Evolutionary conservation across 2,113 vertebrate species (phyloP), one percentile per base, ranked within the genome.

Genomic region (Progne subis): DNA sequence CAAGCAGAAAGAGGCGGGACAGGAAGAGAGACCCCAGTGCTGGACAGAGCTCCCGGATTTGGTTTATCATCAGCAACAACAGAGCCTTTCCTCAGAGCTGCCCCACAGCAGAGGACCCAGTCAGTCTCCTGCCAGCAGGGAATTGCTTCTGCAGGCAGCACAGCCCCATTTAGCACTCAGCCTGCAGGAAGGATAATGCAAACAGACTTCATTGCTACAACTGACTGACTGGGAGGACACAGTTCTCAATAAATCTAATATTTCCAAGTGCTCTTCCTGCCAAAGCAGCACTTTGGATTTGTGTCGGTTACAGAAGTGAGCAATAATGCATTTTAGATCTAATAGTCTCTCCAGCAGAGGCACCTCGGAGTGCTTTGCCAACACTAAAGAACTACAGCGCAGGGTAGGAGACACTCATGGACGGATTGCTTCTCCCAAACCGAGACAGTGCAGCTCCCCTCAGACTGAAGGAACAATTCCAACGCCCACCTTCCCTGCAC

Each of bases 241-340:
- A 37, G 19, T 37, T 92, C 89, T 53, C 86, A 90, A 69, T 88
- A 93, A 88, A 95, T 84, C 79, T 88, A 87, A 68, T 84, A 69
- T 75, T 92, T 75, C 80, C 49, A 76, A 95, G 64, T 6, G 67
- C 21, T 95, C 59, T 89, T 82, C 79, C 94, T 90, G 89, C 87
- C 90, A 90, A 85, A 82, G 76, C 21, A 92, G 90, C 72, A 92
- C 94, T 96, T 94, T 56, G 50, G 32, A 29, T 65, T 87, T 71
- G 77, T 64, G 74, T 64, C 8, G 41, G 72, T 87, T 69, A 79
- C 71, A 44, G 31, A 34, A 80, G 78, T 0, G 18, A 90, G 67
- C 74, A 79, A 32, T 94, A 92, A 88, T 68, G 76, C 52, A 9
- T 59, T 95, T 90, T 26, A 86, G 53, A 67, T 95, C 64, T 94